Evolutionary conservation across 2,113 vertebrate species (phyloP), one percentile per base, ranked within the genome.

Genomic region (Mustela lutreola): DNA sequence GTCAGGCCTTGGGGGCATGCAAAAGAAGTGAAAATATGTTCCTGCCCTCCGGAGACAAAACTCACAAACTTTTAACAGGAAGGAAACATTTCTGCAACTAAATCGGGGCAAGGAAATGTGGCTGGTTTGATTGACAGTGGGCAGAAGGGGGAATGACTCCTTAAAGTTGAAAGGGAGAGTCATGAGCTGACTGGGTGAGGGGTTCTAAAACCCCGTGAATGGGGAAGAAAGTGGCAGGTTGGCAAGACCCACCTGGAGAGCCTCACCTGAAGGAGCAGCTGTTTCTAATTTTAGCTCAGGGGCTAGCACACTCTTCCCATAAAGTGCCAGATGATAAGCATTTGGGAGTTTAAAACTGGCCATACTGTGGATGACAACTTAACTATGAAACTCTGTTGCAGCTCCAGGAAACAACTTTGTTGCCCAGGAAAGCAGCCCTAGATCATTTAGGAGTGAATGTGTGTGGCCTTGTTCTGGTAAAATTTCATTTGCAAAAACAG

Each of bases 1-100:
- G 9, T 31, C 31, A 90, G 62, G 33, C 53, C 62, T 62, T 78
- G 19, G 26, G 62, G 67, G 22, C n/a, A 67, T 48, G 39, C 15
- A 88, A 28, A 78, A 39, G 12, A 79, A 90, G 15, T 24, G 28
- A 58, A 78, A 22, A 53, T 73, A 26, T 36, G 48, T 78, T 95
- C 14, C 10, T 89, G 19, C 26, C 45, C 71, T 36, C 7, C 45
- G 65, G 82, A 93, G 7, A 73, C 65, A 91, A 89, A 76, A 82
- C 16, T 19, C 45, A 48, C 60, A 91, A 80, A 92, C 16, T 88
- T n/a, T 36, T n/a, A 28, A 45, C 36, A 39, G 87, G 73, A 48
- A 94, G 24, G 48, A 89, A 73, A 63, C 5, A 89, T 39, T 86
- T 87, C 36, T 75, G 42, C n/a, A 28, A 50, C 70, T 89, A 82